These are phyloP conservation scores for Beris morrisii DNA, from an alignment of 2,888 invertebrate species.

Conservation along the genomic window DNA sequence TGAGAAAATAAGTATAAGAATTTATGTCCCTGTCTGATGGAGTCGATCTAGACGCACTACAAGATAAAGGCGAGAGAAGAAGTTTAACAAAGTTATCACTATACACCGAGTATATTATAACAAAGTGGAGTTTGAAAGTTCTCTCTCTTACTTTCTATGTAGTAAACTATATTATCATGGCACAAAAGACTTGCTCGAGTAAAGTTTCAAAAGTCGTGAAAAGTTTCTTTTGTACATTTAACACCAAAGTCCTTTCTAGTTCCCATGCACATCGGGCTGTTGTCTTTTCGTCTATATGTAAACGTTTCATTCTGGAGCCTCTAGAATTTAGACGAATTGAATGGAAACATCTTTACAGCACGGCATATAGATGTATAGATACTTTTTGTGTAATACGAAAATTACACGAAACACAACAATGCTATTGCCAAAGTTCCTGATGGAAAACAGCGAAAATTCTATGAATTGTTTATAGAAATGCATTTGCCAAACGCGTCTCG, in stretches of 20 bases:
- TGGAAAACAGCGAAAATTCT: too few relatives aligned
- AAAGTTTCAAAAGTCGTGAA: constrained; percentile 24
- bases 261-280: constrained; percentile 18
- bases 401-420: too few relatives aligned
- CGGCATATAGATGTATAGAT: too few relatives aligned
- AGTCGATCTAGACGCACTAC: constrained; percentile 16
- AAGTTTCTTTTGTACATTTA: constrained; percentile 24
- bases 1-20: too few relatives aligned
- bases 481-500: too few relatives aligned
- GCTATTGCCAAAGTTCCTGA: too few relatives aligned
- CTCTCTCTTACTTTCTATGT: constrained; percentile 11
- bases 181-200: constrained; percentile 22
- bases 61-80: constrained; percentile 13
- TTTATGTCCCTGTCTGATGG: constrained; percentile 13
- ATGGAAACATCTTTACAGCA: too few relatives aligned
- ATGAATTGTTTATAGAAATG: too few relatives aligned
- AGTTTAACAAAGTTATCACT: constrained; percentile 27
- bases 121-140: constrained; percentile 30
- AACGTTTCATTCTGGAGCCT: too few relatives aligned
- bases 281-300: background rate
- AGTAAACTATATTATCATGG: constrained; percentile 13
- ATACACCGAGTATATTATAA: constrained; percentile 29
- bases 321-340: too few relatives aligned
- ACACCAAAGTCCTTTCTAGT: constrained; percentile 17
- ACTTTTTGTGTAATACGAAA: too few relatives aligned